Base-by-base conservation (phyloP, 1,140 invertebrate species). In the Drosophila orena region DNA sequence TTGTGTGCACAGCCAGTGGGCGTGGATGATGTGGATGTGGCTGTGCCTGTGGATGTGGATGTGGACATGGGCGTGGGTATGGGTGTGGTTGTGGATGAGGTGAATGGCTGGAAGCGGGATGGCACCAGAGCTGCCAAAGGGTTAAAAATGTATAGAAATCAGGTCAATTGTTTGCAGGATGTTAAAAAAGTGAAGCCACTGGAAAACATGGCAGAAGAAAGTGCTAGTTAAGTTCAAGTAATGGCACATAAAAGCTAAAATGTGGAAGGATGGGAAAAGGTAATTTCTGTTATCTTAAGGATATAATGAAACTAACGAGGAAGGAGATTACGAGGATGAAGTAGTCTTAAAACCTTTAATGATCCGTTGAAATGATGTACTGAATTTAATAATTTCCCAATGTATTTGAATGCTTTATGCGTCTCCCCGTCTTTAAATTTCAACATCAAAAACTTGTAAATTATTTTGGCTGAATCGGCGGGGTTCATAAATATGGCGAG, bases 141-240 rank as follows among this genome's bases (percentile, higher is more conserved):
- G 84, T 89, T 89, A 84, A 77, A 61, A 83, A 86, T 62, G 68
- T 84, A 59, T 50, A 70, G 46, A 79, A 88, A 88, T 88, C 84
- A 88, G 83, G 83, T 88, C 84, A 88, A 89, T 88, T 89, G 84
- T 89, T 81, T 42, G 77, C 85, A 77, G 76, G 71, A 79, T 70
- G 61, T 59, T 74, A 68, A 70, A 78, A 81, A 64, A 74, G 75
- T 55, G 58, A 79, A 84, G 75, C 60, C 44, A 78, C 17, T 76
- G 56, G 64, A 72, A 65, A 69, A 77, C 61, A 55, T 52, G 52
- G 40, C 58, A 68, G 62, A 55, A 65, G 76, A 64, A 78, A 71
- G 62, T 64, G 76, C 76, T 84, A 64, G 60, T 81, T 81, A 56
- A 53, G 73, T 54, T 70, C 37, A 57, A 72, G 60, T 70, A 66